These are phyloP conservation scores for Bilobella aurantiaca DNA, from an alignment of 1,140 invertebrate genomes.

Conservation along the genomic window DNA sequence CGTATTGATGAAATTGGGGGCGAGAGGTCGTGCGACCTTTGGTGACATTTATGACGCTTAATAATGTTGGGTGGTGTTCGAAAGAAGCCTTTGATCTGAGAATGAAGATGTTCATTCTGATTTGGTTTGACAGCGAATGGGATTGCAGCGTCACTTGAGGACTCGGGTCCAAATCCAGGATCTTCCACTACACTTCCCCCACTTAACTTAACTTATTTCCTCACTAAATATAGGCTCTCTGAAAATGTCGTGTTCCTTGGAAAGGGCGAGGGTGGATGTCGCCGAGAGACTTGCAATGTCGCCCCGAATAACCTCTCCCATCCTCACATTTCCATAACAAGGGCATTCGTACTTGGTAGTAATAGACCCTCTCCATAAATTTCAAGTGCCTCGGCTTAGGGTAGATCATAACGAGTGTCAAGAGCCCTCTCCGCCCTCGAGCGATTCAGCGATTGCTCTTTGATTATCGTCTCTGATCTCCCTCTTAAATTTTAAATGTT, in stretches of 20 bases:
- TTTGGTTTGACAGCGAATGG: not conserved
- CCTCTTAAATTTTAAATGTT: not conserved
- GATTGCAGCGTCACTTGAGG: not conserved
- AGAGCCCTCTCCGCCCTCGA: not conserved
- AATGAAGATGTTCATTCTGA: not conserved
- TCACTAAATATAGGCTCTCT: too few relatives aligned
- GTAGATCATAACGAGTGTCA: not conserved
- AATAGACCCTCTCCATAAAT: not conserved
- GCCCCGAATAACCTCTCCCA: not conserved
- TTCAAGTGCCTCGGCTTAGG: not conserved
- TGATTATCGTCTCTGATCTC: not conserved
- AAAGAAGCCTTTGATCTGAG: not conserved
- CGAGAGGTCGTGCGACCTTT: too few relatives aligned
- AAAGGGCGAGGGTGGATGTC: not conserved
- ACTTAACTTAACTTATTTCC: not conserved
- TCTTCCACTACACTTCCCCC: not conserved
- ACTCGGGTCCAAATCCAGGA: not conserved
- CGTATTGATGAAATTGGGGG: too few relatives aligned
- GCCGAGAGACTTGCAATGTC: not conserved
- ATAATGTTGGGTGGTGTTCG: too few relatives aligned
- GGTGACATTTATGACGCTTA: too few relatives aligned
- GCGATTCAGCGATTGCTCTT: not conserved
- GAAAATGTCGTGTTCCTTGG: too few relatives aligned
- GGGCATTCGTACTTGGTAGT: not conserved
- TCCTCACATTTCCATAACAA: not conserved